Evolutionary conservation across 2,113 vertebrate species (phyloP).

Genomic region (Toxotes jaculatrix): DNA sequence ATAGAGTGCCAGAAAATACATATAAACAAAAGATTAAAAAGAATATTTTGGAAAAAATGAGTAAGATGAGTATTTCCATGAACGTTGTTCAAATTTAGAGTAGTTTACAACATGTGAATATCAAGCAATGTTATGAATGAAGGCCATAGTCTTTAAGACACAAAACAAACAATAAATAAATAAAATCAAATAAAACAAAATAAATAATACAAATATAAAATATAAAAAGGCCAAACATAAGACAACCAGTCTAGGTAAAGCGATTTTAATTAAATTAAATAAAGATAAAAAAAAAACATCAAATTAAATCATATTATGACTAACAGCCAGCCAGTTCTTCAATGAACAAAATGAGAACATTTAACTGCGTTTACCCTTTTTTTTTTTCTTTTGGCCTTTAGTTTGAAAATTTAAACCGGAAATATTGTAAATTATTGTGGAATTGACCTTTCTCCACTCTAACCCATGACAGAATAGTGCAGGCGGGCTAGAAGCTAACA

Average conservation of each 20-base stretch:
- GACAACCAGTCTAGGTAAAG: not conserved
- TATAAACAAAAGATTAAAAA: not conserved
- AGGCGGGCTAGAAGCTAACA: conserved; percentile 22
- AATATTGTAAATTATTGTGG: accelerated
- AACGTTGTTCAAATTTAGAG: not conserved
- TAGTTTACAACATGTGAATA: not conserved
- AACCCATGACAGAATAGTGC: not conserved
- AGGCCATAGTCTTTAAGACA: too few species aligned
- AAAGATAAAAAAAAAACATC: not conserved
- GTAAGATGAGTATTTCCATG: not conserved
- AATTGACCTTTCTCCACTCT: accelerated
- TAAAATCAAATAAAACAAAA: too few species aligned
- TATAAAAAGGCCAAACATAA: too few species aligned
- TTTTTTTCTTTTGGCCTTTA: conserved; percentile 15
- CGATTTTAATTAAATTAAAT: not conserved
- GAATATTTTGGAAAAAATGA: not conserved
- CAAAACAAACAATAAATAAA: too few species aligned
- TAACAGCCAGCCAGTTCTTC: not conserved
- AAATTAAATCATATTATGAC: not conserved
- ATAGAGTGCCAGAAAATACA: too few species aligned
- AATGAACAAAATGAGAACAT: not conserved
- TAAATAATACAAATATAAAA: too few species aligned
- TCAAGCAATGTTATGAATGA: not conserved
- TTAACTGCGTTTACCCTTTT: not conserved
- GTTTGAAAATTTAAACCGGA: conserved; percentile 37